Conservation (phyloP, 23 tunicate species). For the Phallusia fumigata region DNA sequence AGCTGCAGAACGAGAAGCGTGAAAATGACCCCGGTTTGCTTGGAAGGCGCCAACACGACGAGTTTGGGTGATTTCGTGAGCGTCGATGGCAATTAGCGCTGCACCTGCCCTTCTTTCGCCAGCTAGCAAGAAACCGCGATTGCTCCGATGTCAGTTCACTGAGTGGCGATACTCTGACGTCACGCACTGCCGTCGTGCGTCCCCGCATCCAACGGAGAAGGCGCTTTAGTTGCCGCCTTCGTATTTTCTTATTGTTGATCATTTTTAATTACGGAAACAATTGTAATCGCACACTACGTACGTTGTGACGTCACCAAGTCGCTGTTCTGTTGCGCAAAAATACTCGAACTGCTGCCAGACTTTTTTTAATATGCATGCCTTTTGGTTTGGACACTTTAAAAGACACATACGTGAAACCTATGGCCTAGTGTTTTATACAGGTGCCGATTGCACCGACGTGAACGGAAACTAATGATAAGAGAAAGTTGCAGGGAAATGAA, state of each 20-base stretch:
- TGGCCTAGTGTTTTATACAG: no score
- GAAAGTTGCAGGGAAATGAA: no score
- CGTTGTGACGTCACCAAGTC: background rate
- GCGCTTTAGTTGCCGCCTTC: background rate
- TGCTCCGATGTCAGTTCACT: background rate
- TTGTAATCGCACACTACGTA: background rate
- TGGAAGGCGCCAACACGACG: no score
- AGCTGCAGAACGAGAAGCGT: no score
- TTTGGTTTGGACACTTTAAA: no score
- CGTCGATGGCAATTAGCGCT: background rate
- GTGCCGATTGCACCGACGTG: no score
- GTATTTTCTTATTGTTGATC: background rate
- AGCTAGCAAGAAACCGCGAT: background rate
- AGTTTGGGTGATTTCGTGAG: no score
- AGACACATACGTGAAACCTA: no score
- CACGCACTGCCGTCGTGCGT: background rate
- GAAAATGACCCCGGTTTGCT: no score
- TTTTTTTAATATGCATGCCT: background rate
- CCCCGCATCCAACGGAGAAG: background rate
- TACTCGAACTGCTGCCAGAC: background rate
- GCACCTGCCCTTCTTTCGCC: background rate
- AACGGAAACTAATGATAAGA: no score
- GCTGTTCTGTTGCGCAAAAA: background rate
- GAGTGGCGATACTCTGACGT: background rate
- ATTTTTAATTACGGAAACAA: slow-evolving; percentile 13